Evolutionary conservation across 2,797 vertebrate species (phyloP).

Genomic region (Myotis myotis): DNA sequence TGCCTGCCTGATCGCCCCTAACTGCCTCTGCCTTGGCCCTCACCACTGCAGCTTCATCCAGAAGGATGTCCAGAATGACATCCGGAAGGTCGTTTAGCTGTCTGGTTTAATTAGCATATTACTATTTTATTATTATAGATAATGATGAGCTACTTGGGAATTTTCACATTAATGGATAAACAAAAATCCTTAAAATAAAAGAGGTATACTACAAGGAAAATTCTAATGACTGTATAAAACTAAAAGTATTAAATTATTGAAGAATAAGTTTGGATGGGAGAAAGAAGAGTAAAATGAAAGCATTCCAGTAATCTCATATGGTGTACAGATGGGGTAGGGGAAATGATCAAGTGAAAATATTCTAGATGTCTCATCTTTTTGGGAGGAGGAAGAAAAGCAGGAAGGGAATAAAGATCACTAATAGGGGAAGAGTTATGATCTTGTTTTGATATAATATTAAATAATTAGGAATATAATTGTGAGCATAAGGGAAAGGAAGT

Average conservation of each 20-base stretch:
- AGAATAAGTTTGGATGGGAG: not conserved
- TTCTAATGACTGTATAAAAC: not conserved
- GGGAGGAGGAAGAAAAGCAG: not conserved
- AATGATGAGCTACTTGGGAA: not conserved
- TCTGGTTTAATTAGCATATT: too few relatives aligned
- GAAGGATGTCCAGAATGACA: too few relatives aligned
- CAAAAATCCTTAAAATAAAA: constrained; percentile 41
- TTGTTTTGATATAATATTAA: constrained; percentile 13
- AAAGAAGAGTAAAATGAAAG: constrained; percentile 1
- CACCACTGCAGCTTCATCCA: too few relatives aligned
- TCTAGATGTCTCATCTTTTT: not conserved
- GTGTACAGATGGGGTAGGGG: not conserved
- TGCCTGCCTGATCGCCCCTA: too few relatives aligned
- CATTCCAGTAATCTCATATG: not conserved
- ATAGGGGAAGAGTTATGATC: not conserved
- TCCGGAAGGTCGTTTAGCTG: too few relatives aligned
- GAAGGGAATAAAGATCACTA: not conserved
- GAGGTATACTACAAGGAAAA: not conserved
- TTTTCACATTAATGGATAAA: not conserved
- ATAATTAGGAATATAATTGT: not conserved
- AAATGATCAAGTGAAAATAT: constrained; percentile 2
- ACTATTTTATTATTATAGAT: not conserved
- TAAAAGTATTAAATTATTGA: constrained; percentile 40
- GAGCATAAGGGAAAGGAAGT: not conserved
- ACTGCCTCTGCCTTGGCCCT: too few relatives aligned